Percentiles rank a stretch among this genome's conserved stretches.
phyloP scores from a whole-genome alignment of 2,797 vertebrate species.

The Myotis pilosus region DNA sequence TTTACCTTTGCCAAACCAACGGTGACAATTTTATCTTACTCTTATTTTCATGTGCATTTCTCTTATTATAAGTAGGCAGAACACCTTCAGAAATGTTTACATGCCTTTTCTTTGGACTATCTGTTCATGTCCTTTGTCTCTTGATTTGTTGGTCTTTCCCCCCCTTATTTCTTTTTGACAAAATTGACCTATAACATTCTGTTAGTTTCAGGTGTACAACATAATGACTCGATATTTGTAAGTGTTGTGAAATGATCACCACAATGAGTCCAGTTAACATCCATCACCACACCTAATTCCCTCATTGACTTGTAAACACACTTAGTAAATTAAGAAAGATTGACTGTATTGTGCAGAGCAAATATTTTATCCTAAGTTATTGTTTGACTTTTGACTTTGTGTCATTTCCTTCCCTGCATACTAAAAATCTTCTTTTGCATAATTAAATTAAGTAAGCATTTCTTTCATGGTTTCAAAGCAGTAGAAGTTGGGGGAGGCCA shows the following conservation, averaged over 20 bases:
- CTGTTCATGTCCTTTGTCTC: background rate
- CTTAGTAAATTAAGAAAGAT: background rate
- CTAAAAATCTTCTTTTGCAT: background rate
- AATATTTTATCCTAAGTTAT: slow-evolving; percentile 11
- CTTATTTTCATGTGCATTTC: background rate
- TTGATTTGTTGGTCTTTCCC: background rate
- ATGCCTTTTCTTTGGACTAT: background rate
- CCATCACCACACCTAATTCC: background rate
- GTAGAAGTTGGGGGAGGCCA: background rate
- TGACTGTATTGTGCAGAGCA: background rate
- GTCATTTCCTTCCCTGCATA: background rate
- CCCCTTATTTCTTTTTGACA: background rate
- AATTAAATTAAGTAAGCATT: background rate
- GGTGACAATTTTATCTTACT: background rate
- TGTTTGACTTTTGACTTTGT: slow-evolving; percentile 1
- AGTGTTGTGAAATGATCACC: background rate
- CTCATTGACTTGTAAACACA: background rate
- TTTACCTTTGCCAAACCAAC: background rate
- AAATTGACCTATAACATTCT: background rate
- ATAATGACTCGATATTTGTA: background rate
- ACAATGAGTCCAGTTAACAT: background rate
- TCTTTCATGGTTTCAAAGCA: background rate
- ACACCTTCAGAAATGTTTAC: background rate
- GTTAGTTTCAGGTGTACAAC: background rate
- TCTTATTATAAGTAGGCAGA: background rate